Conservation (phyloP, 2,797 vertebrate genomes). For the Gymnothorax reevesii region DNA sequence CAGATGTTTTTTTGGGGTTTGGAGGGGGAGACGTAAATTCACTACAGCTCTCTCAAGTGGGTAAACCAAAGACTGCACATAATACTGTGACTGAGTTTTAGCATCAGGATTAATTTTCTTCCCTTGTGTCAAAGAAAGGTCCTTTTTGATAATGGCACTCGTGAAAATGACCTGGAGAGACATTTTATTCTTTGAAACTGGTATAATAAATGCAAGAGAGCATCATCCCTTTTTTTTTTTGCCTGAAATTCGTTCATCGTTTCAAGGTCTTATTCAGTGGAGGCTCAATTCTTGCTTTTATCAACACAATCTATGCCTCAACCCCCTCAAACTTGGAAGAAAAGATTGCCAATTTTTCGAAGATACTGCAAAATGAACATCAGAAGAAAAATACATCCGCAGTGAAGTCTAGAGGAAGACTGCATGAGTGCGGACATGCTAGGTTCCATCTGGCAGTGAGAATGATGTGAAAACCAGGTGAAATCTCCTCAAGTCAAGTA, state of each 20-base stretch:
- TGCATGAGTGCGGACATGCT: constrained; percentile 52
- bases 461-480: constrained; percentile 65
- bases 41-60: constrained; percentile 42
- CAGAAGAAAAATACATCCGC: constrained; percentile 60
- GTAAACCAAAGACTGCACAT: constrained; percentile 39
- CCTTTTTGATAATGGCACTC: not conserved
- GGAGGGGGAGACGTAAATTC: constrained; percentile 29
- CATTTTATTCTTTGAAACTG: not conserved
- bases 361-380: constrained; percentile 54
- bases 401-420: constrained; percentile 52
- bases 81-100: not conserved
- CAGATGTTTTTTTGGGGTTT: constrained; percentile 65
- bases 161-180: not conserved
- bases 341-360: constrained; percentile 47
- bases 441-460: constrained; percentile 57
- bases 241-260: not conserved
- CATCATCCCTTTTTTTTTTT: not conserved
- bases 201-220: constrained; percentile 14
- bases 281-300: not conserved
- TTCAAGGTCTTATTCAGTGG: not conserved
- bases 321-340: not conserved
- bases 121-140: not conserved
- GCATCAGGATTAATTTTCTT: constrained; percentile 4
- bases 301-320: not conserved
- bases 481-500: constrained; percentile 48